These are phyloP conservation scores for Paraescarpia echinospica DNA, from an alignment of 1,140 invertebrate genomes.

Conservation along the genomic window DNA sequence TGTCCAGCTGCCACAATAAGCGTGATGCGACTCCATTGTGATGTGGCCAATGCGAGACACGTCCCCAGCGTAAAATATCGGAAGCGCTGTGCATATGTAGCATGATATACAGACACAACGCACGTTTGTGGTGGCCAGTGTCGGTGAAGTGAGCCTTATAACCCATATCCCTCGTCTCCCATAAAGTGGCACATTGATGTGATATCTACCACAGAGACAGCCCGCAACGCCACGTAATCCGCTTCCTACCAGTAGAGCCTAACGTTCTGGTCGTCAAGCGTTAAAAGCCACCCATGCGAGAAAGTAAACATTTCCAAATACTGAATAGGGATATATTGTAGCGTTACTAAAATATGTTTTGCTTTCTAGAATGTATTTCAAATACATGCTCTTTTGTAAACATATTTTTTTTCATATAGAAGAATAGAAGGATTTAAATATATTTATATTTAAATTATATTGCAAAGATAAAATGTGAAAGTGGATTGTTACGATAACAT, in stretches of 20 bases:
- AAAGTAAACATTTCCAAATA: no score
- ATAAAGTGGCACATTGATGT: neutral
- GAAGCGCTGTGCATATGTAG: neutral
- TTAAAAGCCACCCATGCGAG: no score
- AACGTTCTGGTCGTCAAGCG: no score
- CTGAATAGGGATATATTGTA: neutral
- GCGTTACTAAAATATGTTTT: neutral
- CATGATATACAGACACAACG: neutral
- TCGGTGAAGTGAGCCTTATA: neutral
- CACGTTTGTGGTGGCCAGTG: neutral
- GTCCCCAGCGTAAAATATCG: neutral
- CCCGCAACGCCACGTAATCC: neutral
- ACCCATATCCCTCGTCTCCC: neutral
- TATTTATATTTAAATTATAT: no score
- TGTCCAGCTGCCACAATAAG: neutral
- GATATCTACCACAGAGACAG: neutral
- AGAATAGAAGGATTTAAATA: no score
- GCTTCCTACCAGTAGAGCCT: no score
- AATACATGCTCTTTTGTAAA: neutral
- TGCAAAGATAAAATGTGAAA: no score
- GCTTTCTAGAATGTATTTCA: neutral
- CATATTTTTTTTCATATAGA: no score
- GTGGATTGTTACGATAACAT: no score
- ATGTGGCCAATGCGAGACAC: neutral
- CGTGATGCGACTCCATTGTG: neutral